A percentile compares a stretch with the other conserved stretches of the same genome.
These are phyloP conservation scores for Sebastes variabilis DNA, from an alignment of 2,797 vertebrate species.

Conservation along the genomic window DNA sequence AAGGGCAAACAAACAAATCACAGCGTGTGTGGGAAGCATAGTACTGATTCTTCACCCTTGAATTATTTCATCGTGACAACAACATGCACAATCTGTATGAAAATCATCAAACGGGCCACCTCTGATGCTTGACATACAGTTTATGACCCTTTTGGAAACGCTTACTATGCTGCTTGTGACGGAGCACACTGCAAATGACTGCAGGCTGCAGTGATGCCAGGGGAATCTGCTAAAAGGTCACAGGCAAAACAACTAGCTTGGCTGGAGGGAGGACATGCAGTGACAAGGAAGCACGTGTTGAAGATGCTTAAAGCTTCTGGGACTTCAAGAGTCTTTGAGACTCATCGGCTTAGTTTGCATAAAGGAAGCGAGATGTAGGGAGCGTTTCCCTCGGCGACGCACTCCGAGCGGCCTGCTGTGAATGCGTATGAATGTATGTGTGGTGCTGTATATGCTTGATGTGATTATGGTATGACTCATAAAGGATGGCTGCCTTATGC, in stretches of 20 bases:
- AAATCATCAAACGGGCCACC: slow-evolving; percentile 37
- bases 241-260: slow-evolving; percentile 70
- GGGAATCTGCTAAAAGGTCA: slow-evolving; percentile 82
- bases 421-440: neutral
- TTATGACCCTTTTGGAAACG: slow-evolving; percentile 67
- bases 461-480: slow-evolving; percentile 56
- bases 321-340: slow-evolving; percentile 52
- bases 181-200: slow-evolving; percentile 74
- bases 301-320: slow-evolving; percentile 58
- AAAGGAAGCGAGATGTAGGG: slow-evolving; percentile 9
- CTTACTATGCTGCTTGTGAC: slow-evolving; percentile 76
- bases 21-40: slow-evolving; percentile 22
- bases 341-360: slow-evolving; percentile 42
- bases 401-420: neutral
- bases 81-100: slow-evolving; percentile 39
- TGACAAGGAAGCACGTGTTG: slow-evolving; percentile 66
- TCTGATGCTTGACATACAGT: slow-evolving; percentile 58
- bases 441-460: slow-evolving; percentile 27
- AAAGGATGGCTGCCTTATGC: slow-evolving; percentile 50
- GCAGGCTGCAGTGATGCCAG: slow-evolving; percentile 69
- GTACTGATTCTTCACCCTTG: slow-evolving; percentile 51
- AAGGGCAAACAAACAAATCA: slow-evolving; percentile 75
- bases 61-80: slow-evolving; percentile 40
- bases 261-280: slow-evolving; percentile 72
- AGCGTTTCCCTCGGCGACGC: neutral